phyloP scores from a whole-genome alignment of 2,113 vertebrate genomes.

The Triplophysa tibetana region DNA sequence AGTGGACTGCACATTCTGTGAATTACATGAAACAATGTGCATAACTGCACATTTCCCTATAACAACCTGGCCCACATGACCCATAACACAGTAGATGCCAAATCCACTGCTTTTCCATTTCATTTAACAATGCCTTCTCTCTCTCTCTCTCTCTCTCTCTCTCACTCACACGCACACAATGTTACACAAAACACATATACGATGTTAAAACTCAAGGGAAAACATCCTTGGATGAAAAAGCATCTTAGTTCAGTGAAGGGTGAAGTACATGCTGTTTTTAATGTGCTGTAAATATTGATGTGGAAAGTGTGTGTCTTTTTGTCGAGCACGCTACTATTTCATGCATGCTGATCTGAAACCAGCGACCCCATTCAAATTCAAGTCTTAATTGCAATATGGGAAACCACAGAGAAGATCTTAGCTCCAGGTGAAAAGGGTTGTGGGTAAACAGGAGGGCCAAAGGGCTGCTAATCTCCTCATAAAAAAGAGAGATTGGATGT shows the following conservation, averaged over 20 bases:
- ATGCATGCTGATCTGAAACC: constrained; percentile 34
- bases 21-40: constrained; percentile 20
- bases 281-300: constrained; percentile 61
- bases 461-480: constrained; percentile 26
- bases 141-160: too few species aligned
- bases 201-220: not conserved
- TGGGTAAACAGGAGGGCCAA: constrained; percentile 32
- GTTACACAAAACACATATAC: constrained; percentile 4
- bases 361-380: constrained; percentile 21
- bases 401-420: constrained; percentile 29
- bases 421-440: constrained; percentile 18
- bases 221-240: constrained; percentile 3
- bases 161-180: not conserved
- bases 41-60: constrained; percentile 23
- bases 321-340: not conserved
- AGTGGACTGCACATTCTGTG: constrained; percentile 5
- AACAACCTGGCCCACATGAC: constrained; percentile 23
- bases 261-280: constrained; percentile 41
- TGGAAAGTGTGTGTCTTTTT: constrained; percentile 50
- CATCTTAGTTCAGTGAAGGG: constrained; percentile 20
- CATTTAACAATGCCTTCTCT: constrained; percentile 33
- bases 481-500: constrained; percentile 45
- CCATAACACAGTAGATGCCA: constrained; percentile 22
- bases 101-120: constrained; percentile 14
- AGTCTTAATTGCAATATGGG: constrained; percentile 27